phyloP scores from a whole-genome alignment of 2,888 invertebrate genomes.

The Andricus curvator region DNA sequence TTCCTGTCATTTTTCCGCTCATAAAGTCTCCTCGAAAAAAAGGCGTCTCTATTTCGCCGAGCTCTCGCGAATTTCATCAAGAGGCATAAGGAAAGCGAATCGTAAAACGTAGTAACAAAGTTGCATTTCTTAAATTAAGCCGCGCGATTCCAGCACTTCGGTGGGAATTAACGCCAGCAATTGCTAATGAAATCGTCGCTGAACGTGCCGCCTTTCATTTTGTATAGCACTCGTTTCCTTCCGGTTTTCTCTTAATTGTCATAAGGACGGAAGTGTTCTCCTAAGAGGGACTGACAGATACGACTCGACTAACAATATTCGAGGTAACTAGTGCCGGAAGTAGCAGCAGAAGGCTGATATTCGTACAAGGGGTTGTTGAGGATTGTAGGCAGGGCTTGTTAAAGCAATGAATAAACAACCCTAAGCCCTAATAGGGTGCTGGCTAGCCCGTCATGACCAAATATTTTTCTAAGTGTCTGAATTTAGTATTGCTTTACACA shows the following conservation, averaged over 20 bases:
- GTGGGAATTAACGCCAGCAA: conserved; percentile 4
- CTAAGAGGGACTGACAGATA: neutral
- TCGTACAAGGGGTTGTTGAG: neutral
- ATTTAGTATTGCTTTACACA: no score
- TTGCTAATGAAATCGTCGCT: conserved; percentile 2
- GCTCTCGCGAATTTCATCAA: conserved; percentile 1
- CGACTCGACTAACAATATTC: neutral
- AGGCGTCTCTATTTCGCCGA: neutral
- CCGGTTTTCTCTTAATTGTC: neutral
- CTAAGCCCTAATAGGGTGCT: no score
- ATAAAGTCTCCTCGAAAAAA: neutral
- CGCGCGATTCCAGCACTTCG: neutral
- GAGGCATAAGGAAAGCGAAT: conserved; percentile 1
- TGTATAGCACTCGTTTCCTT: neutral
- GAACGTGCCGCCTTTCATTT: conserved; percentile 3
- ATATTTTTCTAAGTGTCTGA: no score
- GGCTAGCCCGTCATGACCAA: no score
- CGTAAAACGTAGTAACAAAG: conserved; percentile 1
- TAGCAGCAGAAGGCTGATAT: neutral
- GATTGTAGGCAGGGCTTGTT: neutral
- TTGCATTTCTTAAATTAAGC: conserved; percentile 8
- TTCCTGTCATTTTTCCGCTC: conserved; percentile 3
- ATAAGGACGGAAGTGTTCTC: neutral
- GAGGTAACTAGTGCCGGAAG: neutral
- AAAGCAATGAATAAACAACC: neutral